Base-by-base conservation (phyloP, 2,113 vertebrate genomes). In the Salvator merianae region DNA sequence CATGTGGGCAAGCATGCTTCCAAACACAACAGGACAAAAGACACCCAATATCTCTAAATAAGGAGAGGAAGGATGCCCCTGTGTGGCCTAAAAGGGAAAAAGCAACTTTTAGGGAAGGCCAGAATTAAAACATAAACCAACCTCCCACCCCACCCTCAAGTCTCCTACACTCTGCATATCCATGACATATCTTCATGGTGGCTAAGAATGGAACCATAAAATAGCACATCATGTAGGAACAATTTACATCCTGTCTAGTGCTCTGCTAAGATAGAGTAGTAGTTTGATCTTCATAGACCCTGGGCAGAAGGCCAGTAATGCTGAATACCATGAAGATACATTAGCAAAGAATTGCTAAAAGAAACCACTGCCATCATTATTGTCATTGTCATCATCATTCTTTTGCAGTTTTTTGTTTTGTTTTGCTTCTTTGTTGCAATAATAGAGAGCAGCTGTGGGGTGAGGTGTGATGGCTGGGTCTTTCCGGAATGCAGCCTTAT, bases 401-500 rank as follows among this genome's bases (percentile, higher is more conserved):
- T 90, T 93, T 88, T 91, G 82, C 47, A 75, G 72, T 69, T 92
- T 9, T 89, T 93, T 84, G 82, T 91, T 83, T 87, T 83, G 85
- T 91, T 93, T 79, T 81, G 68, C 86, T 94, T 91, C 90, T 78
- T 84, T 90, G 68, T 86, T 83, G 82, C 88, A 88, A 43, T 80
- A 81, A 62, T 82, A 68, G 28, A 2, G 2, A 34, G 22, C 90
- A 95, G 95, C 94, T 93, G 91, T 91, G 87, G 90, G 91, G 81
- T 85, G 59, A 22, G 88, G 93, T 85, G 70, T n/a, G 13, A 93
- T 77, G 66, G 93, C 6, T 0, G 90, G 88, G 81, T 86, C 93
- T 94, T 96, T 93, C 95, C 13, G 14, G 91, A 93, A 95, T 95
- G 91, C 93, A 90, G 89, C 89, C 90, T 96, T 96, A 95, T 96